Evolutionary conservation across 2,113 vertebrate genomes (phyloP).

Genomic region (Meriones unguiculatus): DNA sequence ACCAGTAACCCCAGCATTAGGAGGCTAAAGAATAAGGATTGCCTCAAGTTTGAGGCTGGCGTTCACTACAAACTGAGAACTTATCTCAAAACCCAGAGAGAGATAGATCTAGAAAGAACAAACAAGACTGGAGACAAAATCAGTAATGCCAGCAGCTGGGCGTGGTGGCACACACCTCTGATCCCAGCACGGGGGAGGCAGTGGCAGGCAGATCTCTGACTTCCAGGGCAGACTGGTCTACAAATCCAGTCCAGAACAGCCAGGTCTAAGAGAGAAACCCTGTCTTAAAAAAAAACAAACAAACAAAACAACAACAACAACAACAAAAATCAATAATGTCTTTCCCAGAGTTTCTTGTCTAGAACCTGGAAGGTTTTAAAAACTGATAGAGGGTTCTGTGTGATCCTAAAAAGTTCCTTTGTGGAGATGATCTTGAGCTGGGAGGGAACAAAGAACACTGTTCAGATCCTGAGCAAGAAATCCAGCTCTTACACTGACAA

Average conservation of each 20-base stretch:
- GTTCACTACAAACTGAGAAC: neutral
- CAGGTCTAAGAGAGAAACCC: too few relatives aligned
- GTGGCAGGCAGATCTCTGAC: too few relatives aligned
- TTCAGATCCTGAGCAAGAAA: neutral
- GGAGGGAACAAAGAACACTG: neutral
- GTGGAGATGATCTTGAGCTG: neutral
- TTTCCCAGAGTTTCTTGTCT: neutral
- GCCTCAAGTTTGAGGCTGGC: neutral
- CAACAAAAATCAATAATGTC: neutral
- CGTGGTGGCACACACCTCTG: too few relatives aligned
- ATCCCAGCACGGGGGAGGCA: too few relatives aligned
- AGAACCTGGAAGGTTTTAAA: neutral
- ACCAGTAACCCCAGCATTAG: neutral
- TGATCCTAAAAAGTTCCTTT: neutral
- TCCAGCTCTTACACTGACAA: neutral
- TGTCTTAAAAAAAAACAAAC: too few relatives aligned
- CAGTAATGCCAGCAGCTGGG: too few relatives aligned
- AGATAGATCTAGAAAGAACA: neutral
- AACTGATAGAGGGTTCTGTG: neutral
- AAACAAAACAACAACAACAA: too few relatives aligned
- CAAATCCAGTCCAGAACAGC: too few relatives aligned
- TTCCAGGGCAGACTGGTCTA: too few relatives aligned
- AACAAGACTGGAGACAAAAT: neutral
- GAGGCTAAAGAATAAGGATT: neutral
- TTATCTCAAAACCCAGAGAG: neutral